Evolutionary conservation across 2,888 invertebrate genomes (phyloP).

Genomic region (Ectobius pallidus): DNA sequence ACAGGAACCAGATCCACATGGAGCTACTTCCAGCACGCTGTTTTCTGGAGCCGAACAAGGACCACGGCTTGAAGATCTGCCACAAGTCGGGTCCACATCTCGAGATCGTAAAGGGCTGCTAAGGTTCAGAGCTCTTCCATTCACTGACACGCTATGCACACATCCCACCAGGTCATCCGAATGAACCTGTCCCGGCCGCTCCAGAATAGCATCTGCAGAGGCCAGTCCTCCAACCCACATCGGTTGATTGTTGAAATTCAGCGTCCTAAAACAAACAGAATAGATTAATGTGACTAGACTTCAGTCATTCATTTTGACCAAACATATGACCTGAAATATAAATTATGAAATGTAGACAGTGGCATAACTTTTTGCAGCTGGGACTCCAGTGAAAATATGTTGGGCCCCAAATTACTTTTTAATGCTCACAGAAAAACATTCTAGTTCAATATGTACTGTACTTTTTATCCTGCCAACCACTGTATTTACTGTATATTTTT

Average conservation of each 20-base stretch:
- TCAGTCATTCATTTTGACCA: too few relatives aligned
- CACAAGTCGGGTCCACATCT: conserved; percentile 78
- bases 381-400: too few relatives aligned
- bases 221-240: conserved; percentile 84
- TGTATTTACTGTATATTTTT: too few relatives aligned
- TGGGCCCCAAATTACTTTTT: too few relatives aligned
- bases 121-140: conserved; percentile 82
- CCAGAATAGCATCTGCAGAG: conserved; percentile 84
- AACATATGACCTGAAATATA: not conserved
- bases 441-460: too few relatives aligned
- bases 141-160: conserved; percentile 87
- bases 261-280: conserved; percentile 69
- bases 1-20: conserved; percentile 59
- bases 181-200: conserved; percentile 87
- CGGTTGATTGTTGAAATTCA: conserved; percentile 90
- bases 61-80: conserved; percentile 56
- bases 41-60: conserved; percentile 52
- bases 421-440: too few relatives aligned
- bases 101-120: conserved; percentile 75
- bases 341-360: not conserved
- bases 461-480: too few relatives aligned
- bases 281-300: too few relatives aligned
- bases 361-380: too few relatives aligned
- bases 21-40: not conserved
- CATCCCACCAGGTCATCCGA: conserved; percentile 95